These are phyloP conservation scores for Oceanodroma leucorhoa DNA, from an alignment of 2,797 vertebrate genomes.

Conservation along the genomic window DNA sequence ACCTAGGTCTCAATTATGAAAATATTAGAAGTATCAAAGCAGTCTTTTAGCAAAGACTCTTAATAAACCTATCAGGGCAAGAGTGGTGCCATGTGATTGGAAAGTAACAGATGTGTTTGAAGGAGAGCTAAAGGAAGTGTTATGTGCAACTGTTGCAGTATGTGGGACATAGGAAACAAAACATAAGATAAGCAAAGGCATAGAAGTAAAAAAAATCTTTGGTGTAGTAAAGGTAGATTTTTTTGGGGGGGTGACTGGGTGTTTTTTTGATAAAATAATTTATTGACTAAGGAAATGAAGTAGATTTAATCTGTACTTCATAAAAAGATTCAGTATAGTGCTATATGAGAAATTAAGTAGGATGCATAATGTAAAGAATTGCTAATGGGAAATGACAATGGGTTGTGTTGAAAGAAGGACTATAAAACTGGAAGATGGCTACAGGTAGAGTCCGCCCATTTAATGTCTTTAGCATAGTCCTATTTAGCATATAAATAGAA, in stretches of 20 bases:
- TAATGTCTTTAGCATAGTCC: background rate
- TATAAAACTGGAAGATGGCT: background rate
- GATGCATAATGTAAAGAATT: background rate
- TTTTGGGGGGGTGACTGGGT: background rate
- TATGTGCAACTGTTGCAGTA: background rate
- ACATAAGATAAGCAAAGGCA: background rate
- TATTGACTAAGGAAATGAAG: background rate
- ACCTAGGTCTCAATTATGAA: background rate
- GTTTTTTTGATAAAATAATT: background rate
- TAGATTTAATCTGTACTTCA: background rate
- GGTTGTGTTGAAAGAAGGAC: background rate
- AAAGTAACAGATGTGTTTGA: background rate
- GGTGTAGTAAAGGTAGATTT: background rate
- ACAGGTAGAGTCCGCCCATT: background rate
- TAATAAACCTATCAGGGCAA: background rate
- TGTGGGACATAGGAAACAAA: background rate
- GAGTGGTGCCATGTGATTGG: background rate
- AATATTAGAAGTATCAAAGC: background rate
- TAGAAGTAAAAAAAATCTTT: background rate
- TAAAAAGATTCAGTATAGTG: background rate
- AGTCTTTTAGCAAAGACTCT: background rate
- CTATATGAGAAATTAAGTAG: background rate
- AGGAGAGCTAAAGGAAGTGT: background rate
- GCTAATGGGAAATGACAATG: background rate
- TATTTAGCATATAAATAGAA: background rate